Evolutionary conservation across 1,140 invertebrate genomes (phyloP).

Genomic region (Drosophila bocqueti): DNA sequence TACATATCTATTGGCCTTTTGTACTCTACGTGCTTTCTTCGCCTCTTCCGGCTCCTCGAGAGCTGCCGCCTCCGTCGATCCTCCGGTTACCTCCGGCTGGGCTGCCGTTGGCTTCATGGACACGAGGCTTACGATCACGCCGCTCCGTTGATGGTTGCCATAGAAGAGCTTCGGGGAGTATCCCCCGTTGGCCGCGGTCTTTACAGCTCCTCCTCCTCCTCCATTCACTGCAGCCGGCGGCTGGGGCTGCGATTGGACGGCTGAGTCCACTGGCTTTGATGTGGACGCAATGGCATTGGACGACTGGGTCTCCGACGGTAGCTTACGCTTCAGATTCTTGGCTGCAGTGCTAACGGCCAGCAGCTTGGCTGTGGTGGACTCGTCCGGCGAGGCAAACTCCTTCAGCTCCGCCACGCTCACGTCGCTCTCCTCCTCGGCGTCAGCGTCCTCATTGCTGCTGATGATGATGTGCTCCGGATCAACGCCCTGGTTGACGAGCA

Average conservation of each 20-base stretch:
- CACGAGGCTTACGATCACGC: conserved; percentile 79
- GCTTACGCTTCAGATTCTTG: conserved; percentile 74
- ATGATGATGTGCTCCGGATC: conserved; percentile 86
- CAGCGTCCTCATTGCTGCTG: conserved; percentile 66
- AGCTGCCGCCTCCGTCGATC: conserved; percentile 2
- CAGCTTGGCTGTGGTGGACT: conserved; percentile 75
- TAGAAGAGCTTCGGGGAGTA: conserved; percentile 76
- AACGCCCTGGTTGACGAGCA: conserved; percentile 87
- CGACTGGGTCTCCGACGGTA: conserved; percentile 51
- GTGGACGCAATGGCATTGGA: conserved; percentile 74
- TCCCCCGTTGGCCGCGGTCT: conserved; percentile 19
- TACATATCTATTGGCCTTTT: conserved; percentile 83
- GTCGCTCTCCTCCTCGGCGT: conserved; percentile 48
- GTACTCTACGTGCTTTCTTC: conserved; percentile 85
- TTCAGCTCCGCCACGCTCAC: conserved; percentile 41
- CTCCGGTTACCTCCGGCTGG: background rate
- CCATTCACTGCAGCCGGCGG: background rate
- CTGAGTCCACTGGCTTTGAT: conserved; percentile 38
- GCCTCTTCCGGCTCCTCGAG: conserved; percentile 62
- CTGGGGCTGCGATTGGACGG: conserved; percentile 8
- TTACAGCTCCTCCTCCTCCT: conserved; percentile 2
- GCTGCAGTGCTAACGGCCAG: conserved; percentile 68
- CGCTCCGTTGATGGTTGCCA: conserved; percentile 71
- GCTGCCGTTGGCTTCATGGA: conserved; percentile 57
- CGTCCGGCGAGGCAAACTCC: conserved; percentile 72